phyloP scores from a whole-genome alignment of 1,140 invertebrate genomes.

The Euwallacea similis region DNA sequence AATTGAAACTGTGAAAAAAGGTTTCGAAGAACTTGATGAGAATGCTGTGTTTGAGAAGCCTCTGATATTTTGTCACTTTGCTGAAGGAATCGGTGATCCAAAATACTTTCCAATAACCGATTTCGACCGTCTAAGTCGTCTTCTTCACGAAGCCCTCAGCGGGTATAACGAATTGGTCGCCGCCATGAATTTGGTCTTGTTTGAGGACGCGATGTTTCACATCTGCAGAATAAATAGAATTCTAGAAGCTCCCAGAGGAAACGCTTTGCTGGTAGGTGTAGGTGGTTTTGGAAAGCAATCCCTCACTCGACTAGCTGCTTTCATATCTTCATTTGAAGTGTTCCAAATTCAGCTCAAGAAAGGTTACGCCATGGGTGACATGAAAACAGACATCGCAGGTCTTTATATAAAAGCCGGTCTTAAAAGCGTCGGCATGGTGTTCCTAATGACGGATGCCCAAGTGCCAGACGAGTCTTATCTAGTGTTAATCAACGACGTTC shows the following conservation, averaged over 20 bases:
- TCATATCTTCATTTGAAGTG: constrained; percentile 86
- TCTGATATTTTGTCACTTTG: constrained; percentile 87
- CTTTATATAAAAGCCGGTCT: constrained; percentile 87
- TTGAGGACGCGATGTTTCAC: constrained; percentile 93
- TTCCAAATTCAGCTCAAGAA: constrained; percentile 90
- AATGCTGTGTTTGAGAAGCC: constrained; percentile 68
- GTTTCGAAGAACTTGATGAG: constrained; percentile 75
- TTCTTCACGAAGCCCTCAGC: constrained; percentile 79
- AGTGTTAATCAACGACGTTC: constrained; percentile 90
- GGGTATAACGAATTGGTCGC: constrained; percentile 85
- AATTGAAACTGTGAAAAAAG: constrained; percentile 79
- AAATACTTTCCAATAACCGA: constrained; percentile 83
- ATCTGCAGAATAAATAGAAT: constrained; percentile 92
- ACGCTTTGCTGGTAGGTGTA: constrained; percentile 89
- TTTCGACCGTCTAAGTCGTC: constrained; percentile 72
- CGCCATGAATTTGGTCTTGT: constrained; percentile 93
- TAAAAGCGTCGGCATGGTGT: constrained; percentile 84
- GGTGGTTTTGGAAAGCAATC: constrained; percentile 95
- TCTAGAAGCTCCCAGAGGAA: constrained; percentile 86
- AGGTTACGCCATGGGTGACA: constrained; percentile 81
- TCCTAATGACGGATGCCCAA: constrained; percentile 93
- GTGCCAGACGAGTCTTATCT: constrained; percentile 88
- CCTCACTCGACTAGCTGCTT: constrained; percentile 81
- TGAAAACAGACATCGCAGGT: constrained; percentile 80
- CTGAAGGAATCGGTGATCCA: constrained; percentile 85